Conservation (phyloP, 2,888 invertebrate species). For the Odontocolon sp. region DNA sequence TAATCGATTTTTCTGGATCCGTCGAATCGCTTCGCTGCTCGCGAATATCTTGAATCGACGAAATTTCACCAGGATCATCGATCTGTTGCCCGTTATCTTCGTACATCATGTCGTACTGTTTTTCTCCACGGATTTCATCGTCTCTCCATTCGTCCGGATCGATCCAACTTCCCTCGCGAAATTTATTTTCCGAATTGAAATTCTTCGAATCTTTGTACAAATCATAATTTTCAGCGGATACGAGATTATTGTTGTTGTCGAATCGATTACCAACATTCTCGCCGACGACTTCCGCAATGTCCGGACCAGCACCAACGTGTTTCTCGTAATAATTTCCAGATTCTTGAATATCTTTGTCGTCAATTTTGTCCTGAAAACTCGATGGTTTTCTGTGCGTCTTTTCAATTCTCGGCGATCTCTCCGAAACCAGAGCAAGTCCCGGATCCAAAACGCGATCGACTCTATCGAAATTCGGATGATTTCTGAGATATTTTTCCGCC, state of each 20-base stretch:
- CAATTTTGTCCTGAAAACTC: conserved; percentile 56
- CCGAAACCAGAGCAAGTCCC: conserved; percentile 64
- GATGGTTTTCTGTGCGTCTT: conserved; percentile 50
- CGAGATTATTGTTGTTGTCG: conserved; percentile 31
- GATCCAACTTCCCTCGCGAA: conserved; percentile 62
- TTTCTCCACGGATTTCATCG: conserved; percentile 61
- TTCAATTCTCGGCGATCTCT: conserved; percentile 65
- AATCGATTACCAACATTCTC: conserved; percentile 7
- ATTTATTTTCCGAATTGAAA: conserved; percentile 51
- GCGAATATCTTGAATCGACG: conserved; percentile 67
- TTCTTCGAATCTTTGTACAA: conserved; percentile 59
- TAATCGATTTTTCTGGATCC: conserved; percentile 44
- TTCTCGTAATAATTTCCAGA: conserved; percentile 58
- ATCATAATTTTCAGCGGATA: conserved; percentile 53
- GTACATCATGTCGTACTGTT: conserved; percentile 71
- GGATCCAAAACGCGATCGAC: conserved; percentile 60
- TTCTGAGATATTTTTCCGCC: conserved; percentile 80
- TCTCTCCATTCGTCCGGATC: conserved; percentile 64
- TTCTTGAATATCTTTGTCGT: conserved; percentile 51
- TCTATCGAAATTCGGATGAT: conserved; percentile 77
- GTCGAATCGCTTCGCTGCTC: conserved; percentile 69
- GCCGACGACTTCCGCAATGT: neutral
- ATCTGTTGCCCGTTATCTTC: conserved; percentile 65
- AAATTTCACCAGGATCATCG: conserved; percentile 61
- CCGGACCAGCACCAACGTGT: conserved; percentile 1